Evolutionary conservation across 2,888 invertebrate genomes (phyloP).

Genomic region (Caenorhabditis sp.): DNA sequence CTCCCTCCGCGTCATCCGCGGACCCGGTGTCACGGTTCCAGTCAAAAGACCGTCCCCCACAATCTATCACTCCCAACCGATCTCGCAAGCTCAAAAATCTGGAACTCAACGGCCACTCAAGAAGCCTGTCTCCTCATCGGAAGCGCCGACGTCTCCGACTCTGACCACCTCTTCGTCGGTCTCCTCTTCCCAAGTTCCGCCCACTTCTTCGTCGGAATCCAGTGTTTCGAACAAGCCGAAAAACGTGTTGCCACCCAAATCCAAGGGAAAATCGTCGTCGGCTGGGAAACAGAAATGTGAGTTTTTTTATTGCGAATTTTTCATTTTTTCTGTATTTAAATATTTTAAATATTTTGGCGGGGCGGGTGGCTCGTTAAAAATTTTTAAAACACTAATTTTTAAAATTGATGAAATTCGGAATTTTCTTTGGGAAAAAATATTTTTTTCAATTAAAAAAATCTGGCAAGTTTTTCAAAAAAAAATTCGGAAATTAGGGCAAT

Average conservation of each 20-base stretch:
- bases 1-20: conserved; percentile 26
- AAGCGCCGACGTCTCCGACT: background rate
- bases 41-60: conserved; percentile 2
- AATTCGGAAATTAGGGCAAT: too few species aligned
- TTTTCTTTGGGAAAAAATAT: too few species aligned
- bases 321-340: too few species aligned
- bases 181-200: background rate
- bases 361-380: too few species aligned
- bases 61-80: background rate
- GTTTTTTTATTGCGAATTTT: conserved; percentile 10
- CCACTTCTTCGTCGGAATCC: conserved; percentile 6
- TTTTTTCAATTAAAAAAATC: too few species aligned
- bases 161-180: background rate
- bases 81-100: background rate
- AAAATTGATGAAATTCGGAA: too few species aligned
- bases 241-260: conserved; percentile 11
- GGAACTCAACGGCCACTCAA: conserved; percentile 1
- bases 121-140: background rate
- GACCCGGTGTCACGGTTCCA: background rate
- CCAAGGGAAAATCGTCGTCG: conserved; percentile 19
- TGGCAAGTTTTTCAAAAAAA: too few species aligned
- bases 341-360: too few species aligned
- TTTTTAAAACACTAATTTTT: too few species aligned
- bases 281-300: conserved; percentile 22
- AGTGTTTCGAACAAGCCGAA: background rate